Percentiles rank a stretch among this genome's conserved stretches.
phyloP scores from a whole-genome alignment of 2,888 invertebrate species.

The Nephrotoma appendiculata region DNA sequence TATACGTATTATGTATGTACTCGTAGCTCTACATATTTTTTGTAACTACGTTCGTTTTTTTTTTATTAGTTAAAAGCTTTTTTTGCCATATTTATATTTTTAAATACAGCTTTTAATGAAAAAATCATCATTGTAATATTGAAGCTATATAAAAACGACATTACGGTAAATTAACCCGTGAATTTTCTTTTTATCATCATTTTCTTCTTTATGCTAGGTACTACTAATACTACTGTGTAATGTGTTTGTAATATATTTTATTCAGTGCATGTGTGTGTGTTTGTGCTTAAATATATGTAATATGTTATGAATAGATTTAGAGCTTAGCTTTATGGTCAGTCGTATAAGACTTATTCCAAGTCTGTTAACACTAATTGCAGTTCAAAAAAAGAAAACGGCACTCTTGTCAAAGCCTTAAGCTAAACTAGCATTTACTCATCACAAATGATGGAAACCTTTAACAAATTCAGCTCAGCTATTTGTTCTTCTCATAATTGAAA shows the following conservation, averaged over 20 bases:
- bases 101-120: neutral
- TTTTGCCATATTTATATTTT: neutral
- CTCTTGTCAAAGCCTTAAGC: no score
- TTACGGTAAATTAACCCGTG: neutral
- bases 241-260: neutral
- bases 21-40: neutral
- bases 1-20: neutral
- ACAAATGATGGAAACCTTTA: no score
- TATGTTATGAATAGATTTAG: no score
- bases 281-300: no score
- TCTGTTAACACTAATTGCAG: no score
- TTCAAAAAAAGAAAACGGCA: no score
- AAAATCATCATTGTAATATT: neutral
- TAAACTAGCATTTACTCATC: no score
- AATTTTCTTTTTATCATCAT: neutral
- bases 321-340: no score
- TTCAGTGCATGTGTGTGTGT: neutral
- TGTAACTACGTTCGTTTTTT: neutral
- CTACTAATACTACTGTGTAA: neutral
- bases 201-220: neutral
- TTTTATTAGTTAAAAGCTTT: neutral
- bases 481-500: no score
- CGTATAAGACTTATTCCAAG: no score
- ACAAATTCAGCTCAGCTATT: no score
- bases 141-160: neutral